Base-by-base conservation (phyloP, 1,140 invertebrate genomes). In the Chlorops oryzae region DNA sequence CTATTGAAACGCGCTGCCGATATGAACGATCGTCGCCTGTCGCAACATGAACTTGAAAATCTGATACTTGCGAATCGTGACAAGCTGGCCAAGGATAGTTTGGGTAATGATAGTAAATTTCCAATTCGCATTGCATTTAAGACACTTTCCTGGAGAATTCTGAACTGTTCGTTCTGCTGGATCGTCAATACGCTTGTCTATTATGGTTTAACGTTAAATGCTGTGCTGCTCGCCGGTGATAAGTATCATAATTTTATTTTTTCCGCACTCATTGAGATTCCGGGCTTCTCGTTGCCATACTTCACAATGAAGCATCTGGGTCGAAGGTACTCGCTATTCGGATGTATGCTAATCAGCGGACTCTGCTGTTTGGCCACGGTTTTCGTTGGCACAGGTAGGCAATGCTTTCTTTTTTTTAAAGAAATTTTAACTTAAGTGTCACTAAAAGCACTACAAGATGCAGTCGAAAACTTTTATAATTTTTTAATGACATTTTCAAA, bases 191-290 rank as follows among this genome's bases (percentile, higher is more conserved):
- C 82, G 1, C 83, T 90, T 58, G 80, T 89, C 4, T 92, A 88
- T 69, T 91, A 89, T 65, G 90, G 88, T 0, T 69, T 92, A 5
- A 87, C 86, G 7, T 78, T 90, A 35, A 89, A 88, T 64, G 83
- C 87, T 0, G 85, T 86, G 7, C 76, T 85, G 27, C 73, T 92
- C 20, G 80, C 80, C 12, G 86, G 86, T 4, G 79, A 88, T 59
- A 81, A 78, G 58, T 86, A 87, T 68, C 65, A 79, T 13, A 85
- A 86, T 67, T 87, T 88, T 59, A 81, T 84, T 3, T 75, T 83
- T n/a, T 81, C 84, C 35, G 79, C 81, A 42, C 60, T 81, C 7
- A 79, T 86, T 32, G 86, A 88, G 70, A 79, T 87, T 51, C 86
- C 85, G 9, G 83, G 81, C 0, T 88, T 87, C 54, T 70, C 84